Evolutionary conservation across 2,888 invertebrate genomes (phyloP), one percentile per base, ranked within the genome.

Genomic region (Trichogramma evanescens): DNA sequence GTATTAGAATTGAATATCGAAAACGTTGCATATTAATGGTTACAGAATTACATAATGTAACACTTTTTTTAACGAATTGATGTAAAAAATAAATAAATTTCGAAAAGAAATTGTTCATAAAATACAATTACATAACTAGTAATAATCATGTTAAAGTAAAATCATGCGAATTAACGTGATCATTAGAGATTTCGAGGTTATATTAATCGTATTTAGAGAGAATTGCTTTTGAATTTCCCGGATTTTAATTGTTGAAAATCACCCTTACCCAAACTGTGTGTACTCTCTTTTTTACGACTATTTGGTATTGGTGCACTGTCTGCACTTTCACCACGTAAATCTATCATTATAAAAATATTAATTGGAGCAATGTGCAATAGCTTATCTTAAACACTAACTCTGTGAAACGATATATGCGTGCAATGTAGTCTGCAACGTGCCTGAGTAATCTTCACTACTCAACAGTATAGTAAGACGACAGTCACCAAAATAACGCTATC

Each of bases 281-380:
- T 52, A 57, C 63, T 63, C 40, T 68, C 66, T 43, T 66, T 67
- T 63, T 62, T 64, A 43, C 59, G 61, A 48, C 44, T 64, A 13
- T 67, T 61, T 43, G 54, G 59, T 39, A 62, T 56, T 5, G 63
- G 48, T 10, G 64, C 43, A 60, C 61, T 65, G 56, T 63, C 66
- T 38, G 66, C 54, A 56, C 64, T 69, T 5, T 70, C 67, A 49
- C 66, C 65, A 6, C 71, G 69, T 61, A 74, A 65, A 67, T 73
- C 73, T 66, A 72, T 69, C 74, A 74, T 74, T 70, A 71, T 68
- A 58, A 55, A 40, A 57, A 62, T 58, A 44, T 50, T 53, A 63
- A 58, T n/a, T 41, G 3, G 43, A 59, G 39, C 54, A 42, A 50
- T 8, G 43, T 26, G 26, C 26, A 26, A 26, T 26, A 26, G 26